phyloP scores from a whole-genome alignment of 2,797 vertebrate species.

The Silurus lanzhouensis region DNA sequence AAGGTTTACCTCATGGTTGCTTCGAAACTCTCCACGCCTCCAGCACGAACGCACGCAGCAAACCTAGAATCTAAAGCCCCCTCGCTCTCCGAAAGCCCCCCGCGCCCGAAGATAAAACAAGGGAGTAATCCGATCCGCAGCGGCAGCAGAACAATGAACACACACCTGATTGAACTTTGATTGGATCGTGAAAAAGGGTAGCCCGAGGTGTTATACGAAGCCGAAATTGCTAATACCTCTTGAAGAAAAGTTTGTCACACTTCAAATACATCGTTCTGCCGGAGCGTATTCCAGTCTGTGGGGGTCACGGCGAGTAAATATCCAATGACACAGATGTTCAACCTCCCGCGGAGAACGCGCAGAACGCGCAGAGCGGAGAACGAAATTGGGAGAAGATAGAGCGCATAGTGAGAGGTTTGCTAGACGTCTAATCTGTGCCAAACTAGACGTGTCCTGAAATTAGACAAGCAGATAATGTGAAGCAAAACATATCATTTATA shows the following conservation, averaged over 20 bases:
- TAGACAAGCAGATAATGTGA: not conserved
- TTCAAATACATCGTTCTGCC: slow-evolving; percentile 12
- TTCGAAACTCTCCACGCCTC: slow-evolving; percentile 27
- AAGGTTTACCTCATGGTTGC: slow-evolving; percentile 28
- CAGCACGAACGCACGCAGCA: not conserved
- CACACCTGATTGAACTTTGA: slow-evolving; percentile 33
- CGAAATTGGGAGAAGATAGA: not conserved
- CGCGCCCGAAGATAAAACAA: slow-evolving; percentile 3
- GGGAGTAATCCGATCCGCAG: slow-evolving; percentile 14
- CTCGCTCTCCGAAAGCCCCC: not conserved
- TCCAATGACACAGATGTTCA: slow-evolving; percentile 31
- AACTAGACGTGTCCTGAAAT: not conserved
- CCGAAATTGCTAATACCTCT: slow-evolving; percentile 35
- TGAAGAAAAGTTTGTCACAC: slow-evolving; percentile 26
- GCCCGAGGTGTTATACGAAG: slow-evolving; percentile 10
- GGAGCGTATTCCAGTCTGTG: not conserved
- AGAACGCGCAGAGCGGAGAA: not conserved
- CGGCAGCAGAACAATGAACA: slow-evolving; percentile 16
- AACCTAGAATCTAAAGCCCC: not conserved
- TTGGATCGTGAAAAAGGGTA: slow-evolving; percentile 16
- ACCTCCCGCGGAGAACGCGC: not conserved
- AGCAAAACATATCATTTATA: no score
- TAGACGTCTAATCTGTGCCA: not conserved
- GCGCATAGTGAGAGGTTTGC: not conserved
- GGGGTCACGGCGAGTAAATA: slow-evolving; percentile 26